These are phyloP conservation scores for Cebus imitator DNA, from an alignment of 2,113 vertebrate genomes.

Conservation along the genomic window DNA sequence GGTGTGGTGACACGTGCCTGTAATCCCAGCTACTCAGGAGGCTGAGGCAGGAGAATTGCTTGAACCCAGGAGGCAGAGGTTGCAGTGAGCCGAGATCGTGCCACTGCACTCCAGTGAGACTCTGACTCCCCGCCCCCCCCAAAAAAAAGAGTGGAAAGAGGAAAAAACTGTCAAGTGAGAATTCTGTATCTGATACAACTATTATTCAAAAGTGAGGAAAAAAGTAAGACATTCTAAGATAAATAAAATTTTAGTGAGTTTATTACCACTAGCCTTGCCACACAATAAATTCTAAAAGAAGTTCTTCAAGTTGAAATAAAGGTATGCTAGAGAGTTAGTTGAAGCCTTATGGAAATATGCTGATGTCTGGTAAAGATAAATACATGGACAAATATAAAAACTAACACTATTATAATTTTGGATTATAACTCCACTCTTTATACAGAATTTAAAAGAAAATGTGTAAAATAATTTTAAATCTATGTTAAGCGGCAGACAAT, in stretches of 20 bases:
- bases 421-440: not conserved
- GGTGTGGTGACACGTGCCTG: too few species aligned
- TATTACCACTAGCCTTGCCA: not conserved
- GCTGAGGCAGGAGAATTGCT: too few species aligned
- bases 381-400: not conserved
- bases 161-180: not conserved
- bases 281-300: not conserved
- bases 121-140: too few species aligned
- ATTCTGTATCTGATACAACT: not conserved
- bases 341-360: not conserved
- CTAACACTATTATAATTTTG: not conserved
- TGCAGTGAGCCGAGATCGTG: too few species aligned
- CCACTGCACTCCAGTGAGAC: too few species aligned
- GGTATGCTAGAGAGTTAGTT: not conserved
- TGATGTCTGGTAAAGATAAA: not conserved
- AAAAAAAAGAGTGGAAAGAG: not conserved
- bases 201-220: not conserved
- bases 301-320: not conserved
- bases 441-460: not conserved
- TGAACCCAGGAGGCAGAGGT: too few species aligned
- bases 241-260: not conserved
- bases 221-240: not conserved
- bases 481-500: not conserved
- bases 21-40: too few species aligned
- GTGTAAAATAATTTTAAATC: not conserved